phyloP scores from a whole-genome alignment of 2,797 vertebrate genomes.

The Sebastes nivosus region DNA sequence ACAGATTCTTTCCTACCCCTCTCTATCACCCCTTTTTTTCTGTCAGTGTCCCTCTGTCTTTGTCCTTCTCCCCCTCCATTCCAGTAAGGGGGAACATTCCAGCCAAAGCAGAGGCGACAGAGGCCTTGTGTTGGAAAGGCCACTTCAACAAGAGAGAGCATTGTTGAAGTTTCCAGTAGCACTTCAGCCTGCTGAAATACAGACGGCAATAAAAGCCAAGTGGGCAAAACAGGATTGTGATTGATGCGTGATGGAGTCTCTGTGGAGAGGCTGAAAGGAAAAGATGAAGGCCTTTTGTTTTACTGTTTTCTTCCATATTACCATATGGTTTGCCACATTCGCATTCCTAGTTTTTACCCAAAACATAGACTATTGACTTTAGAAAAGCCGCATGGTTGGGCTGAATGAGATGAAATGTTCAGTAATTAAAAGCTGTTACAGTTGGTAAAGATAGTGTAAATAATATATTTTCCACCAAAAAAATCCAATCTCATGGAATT shows the following conservation, averaged over 20 bases:
- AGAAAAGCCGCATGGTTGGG: not conserved
- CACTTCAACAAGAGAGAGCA: constrained; percentile 58
- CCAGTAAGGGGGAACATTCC: constrained; percentile 57
- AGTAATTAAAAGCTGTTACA: not conserved
- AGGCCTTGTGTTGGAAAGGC: constrained; percentile 63
- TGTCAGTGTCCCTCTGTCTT: constrained; percentile 16
- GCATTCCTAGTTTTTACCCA: not conserved
- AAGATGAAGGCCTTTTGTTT: not conserved
- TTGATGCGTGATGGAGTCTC: constrained; percentile 29
- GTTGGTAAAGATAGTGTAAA: fast-evolving
- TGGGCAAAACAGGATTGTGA: constrained; percentile 34
- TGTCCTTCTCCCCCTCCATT: constrained; percentile 44
- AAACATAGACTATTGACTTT: not conserved
- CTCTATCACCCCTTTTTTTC: not conserved
- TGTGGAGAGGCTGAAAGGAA: constrained; percentile 3
- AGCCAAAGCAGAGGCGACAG: constrained; percentile 43
- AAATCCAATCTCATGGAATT: not conserved
- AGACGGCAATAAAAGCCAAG: constrained; percentile 54
- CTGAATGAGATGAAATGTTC: not conserved
- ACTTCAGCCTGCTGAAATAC: constrained; percentile 48
- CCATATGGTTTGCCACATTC: not conserved
- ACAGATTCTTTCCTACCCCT: constrained; percentile 35
- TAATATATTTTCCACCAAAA: no score
- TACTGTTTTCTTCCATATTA: no score
- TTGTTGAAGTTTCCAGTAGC: constrained; percentile 56